A percentile compares a stretch with the other conserved stretches of the same genome.
These are phyloP conservation scores for Thamnophis elegans DNA, from an alignment of 2,797 vertebrate species.

Conservation along the genomic window DNA sequence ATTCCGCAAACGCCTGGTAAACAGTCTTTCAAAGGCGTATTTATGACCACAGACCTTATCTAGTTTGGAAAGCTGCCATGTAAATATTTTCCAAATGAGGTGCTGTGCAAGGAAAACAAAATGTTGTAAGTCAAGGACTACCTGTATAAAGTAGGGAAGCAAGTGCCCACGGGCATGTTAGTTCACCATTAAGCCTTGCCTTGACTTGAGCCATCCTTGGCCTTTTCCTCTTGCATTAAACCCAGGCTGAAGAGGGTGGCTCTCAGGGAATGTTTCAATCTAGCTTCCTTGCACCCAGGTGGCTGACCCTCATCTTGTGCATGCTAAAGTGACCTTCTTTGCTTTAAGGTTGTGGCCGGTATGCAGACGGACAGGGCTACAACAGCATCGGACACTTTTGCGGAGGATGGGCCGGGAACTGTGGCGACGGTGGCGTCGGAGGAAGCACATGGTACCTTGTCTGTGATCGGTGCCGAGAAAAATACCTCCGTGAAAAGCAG, in stretches of 20 bases:
- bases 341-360: constrained; percentile 90
- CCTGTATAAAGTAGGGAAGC: not conserved
- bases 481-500: constrained; percentile 97
- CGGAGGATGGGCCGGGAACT: constrained; percentile 98
- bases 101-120: not conserved
- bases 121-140: not conserved
- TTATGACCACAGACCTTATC: too few species aligned
- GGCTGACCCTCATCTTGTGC: not conserved
- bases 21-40: too few species aligned
- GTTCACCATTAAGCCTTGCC: not conserved
- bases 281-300: not conserved
- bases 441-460: constrained; percentile 99
- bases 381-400: constrained; percentile 99
- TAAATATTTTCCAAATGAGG: too few species aligned
- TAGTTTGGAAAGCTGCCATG: too few species aligned
- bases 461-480: constrained; percentile 96
- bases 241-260: not conserved
- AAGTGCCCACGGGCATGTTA: not conserved
- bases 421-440: constrained; percentile 96
- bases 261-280: too few species aligned
- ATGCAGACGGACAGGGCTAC: constrained; percentile 97
- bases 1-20: too few species aligned
- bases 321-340: not conserved
- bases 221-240: not conserved
- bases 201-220: not conserved